phyloP scores from a whole-genome alignment of 2,888 invertebrate species.

The Rotaria macrura region DNA sequence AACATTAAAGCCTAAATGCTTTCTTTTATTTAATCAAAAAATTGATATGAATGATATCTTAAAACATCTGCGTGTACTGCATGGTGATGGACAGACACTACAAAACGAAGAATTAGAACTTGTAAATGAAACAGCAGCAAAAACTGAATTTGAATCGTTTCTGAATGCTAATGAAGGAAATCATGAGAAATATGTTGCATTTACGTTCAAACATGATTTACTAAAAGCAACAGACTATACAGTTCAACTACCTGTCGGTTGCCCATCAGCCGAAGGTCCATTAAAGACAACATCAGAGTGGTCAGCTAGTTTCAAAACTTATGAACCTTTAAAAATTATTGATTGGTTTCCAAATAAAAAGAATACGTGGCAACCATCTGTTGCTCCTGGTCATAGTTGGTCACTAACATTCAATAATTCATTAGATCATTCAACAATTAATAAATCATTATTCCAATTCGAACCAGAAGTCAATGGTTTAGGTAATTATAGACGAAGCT shows the following conservation, averaged over 20 bases:
- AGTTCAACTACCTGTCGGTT: neutral
- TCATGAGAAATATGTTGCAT: conserved; percentile 17
- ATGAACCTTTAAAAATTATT: neutral
- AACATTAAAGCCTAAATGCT: neutral
- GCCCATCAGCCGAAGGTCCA: conserved; percentile 1
- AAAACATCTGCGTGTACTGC: neutral
- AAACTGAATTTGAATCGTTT: neutral
- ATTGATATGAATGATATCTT: neutral
- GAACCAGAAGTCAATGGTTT: neutral
- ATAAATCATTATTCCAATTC: conserved; percentile 1
- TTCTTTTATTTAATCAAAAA: conserved; percentile 10
- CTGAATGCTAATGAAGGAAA: neutral
- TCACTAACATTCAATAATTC: conserved; percentile 11
- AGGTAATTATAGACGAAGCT: neutral
- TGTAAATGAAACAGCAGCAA: neutral
- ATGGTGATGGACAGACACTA: neutral
- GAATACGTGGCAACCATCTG: neutral
- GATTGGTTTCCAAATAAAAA: neutral
- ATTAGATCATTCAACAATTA: conserved; percentile 11
- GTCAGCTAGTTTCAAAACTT: neutral
- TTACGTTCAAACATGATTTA: conserved; percentile 8
- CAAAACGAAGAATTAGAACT: neutral
- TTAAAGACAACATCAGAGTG: neutral
- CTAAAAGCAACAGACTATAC: conserved; percentile 4
- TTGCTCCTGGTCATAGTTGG: neutral